A percentile compares a stretch with the other conserved stretches of the same genome.
Conservation (phyloP, 2,888 invertebrate genomes). For the Oxystoma pomonae region DNA sequence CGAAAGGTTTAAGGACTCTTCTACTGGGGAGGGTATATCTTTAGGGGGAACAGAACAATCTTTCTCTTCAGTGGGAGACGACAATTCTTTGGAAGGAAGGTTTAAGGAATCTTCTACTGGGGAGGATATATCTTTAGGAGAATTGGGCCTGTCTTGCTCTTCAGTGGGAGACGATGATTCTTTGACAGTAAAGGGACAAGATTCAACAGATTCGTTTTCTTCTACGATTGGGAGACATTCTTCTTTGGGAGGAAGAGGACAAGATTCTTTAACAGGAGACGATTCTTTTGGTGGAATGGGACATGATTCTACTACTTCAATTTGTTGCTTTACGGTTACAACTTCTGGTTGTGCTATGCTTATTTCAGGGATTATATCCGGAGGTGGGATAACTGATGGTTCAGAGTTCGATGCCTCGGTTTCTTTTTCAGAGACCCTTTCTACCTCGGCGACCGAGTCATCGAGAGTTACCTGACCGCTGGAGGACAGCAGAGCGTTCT, state of each 20-base stretch:
- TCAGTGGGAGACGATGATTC: slow-evolving; percentile 13
- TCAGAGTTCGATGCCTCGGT: not conserved
- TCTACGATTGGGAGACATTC: not conserved
- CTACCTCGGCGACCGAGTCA: slow-evolving; percentile 11
- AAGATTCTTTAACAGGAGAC: not conserved
- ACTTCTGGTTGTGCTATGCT: not conserved
- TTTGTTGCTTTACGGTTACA: not conserved
- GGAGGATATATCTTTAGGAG: not conserved
- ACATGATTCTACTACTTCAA: not conserved
- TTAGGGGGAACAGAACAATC: not conserved
- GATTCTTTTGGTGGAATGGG: not conserved
- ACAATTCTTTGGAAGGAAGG: too few species aligned
- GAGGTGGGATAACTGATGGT: not conserved
- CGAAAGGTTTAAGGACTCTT: not conserved
- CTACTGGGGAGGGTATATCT: not conserved
- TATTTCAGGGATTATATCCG: not conserved
- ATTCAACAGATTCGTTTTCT: slow-evolving; percentile 8
- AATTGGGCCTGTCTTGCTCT: not conserved
- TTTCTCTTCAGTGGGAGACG: too few species aligned
- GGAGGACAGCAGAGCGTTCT: slow-evolving; percentile 26
- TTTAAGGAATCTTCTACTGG: not conserved
- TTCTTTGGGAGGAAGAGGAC: not conserved
- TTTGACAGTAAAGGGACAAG: slow-evolving; percentile 2
- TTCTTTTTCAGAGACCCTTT: not conserved
- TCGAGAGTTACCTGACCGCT: slow-evolving; percentile 21